phyloP scores from a whole-genome alignment of 2,113 vertebrate genomes.

The Brachionichthys hirsutus region DNA sequence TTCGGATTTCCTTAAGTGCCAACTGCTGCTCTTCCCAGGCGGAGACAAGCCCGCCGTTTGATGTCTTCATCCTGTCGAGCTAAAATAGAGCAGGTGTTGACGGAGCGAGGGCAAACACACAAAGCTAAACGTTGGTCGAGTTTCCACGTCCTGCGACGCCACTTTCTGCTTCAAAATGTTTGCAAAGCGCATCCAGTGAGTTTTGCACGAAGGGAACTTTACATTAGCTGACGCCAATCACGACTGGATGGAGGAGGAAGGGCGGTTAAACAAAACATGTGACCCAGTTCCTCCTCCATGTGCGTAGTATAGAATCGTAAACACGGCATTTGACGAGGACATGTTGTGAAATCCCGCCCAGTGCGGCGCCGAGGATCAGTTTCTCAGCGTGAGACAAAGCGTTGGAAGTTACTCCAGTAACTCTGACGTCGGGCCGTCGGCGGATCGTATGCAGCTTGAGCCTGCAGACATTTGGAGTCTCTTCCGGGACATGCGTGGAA shows the following conservation, averaged over 20 bases:
- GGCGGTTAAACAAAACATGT: too few species aligned
- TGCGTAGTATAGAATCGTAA: not conserved
- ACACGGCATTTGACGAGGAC: slow-evolving; percentile 17
- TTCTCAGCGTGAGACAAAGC: slow-evolving; percentile 39
- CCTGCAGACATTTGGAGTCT: slow-evolving; percentile 40
- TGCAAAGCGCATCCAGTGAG: too few species aligned
- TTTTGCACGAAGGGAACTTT: slow-evolving; percentile 74
- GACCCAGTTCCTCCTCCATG: too few species aligned
- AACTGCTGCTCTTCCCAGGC: slow-evolving; percentile 2
- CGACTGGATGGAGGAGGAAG: slow-evolving; percentile 42
- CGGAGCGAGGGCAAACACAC: not conserved
- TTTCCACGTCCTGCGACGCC: too few species aligned
- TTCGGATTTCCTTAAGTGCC: slow-evolving; percentile 21
- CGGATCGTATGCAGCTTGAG: slow-evolving; percentile 64
- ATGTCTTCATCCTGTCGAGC: slow-evolving; percentile 25
- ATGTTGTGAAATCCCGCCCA: slow-evolving; percentile 39
- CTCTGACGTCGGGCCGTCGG: slow-evolving; percentile 62
- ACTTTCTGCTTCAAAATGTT: slow-evolving; percentile 52
- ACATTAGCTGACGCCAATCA: slow-evolving; percentile 73
- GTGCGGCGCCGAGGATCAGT: slow-evolving; percentile 29
- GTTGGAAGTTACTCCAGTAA: slow-evolving; percentile 47
- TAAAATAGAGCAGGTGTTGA: slow-evolving; percentile 18
- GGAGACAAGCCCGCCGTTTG: slow-evolving; percentile 6
- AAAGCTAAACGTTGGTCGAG: not conserved
- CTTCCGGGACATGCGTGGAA: slow-evolving; percentile 30